Base-by-base conservation (phyloP, 2,113 vertebrate genomes). In the Cyanocitta stelleri region DNA sequence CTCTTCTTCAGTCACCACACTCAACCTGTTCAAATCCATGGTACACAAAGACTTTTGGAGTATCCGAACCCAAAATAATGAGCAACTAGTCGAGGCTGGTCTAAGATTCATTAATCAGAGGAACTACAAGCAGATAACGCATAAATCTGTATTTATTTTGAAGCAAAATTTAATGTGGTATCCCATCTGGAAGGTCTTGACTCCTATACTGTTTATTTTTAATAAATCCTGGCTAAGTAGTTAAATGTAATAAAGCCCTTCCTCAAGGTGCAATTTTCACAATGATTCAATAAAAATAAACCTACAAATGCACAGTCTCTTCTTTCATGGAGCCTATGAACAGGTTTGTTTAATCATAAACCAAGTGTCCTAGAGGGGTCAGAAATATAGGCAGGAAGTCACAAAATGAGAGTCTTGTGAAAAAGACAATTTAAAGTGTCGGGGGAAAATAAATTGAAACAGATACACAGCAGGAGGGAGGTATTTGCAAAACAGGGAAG, bases 251-350 rank as follows among this genome's bases (percentile, higher is more conserved):
- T 92, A 91, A 86, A 94, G 69, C n/a, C 46, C 78, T 93, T 88
- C 85, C 85, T 97, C 35, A 95, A 95, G 86, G 75, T 92, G 69
- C 54, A 95, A 87, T 95, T 91, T 95, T 94, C 93, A 88, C 90
- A 44, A 37, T 82, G 87, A 93, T 95, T 96, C 71, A 97, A 93
- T 96, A 92, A 95, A 97, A 97, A 96, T 69, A 97, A 96, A 67
- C 52, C 55, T 79, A 83, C 35, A 96, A 80, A 89, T 72, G 64
- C 43, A 81, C 1, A 22, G 59, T 81, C 61, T 93, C 61, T 69
- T 94, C 84, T 95, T 95, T 95, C 90, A 94, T 64, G 37, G 9
- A 85, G 7, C 68, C 52, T 46, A 73, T 81, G 91, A 96, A 86
- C 84, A 96, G 16, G 23, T 86, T 94, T 96, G 85, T 96, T 95